phyloP scores from a whole-genome alignment of 1,140 invertebrate species.

The Pseudoatta argentina region DNA sequence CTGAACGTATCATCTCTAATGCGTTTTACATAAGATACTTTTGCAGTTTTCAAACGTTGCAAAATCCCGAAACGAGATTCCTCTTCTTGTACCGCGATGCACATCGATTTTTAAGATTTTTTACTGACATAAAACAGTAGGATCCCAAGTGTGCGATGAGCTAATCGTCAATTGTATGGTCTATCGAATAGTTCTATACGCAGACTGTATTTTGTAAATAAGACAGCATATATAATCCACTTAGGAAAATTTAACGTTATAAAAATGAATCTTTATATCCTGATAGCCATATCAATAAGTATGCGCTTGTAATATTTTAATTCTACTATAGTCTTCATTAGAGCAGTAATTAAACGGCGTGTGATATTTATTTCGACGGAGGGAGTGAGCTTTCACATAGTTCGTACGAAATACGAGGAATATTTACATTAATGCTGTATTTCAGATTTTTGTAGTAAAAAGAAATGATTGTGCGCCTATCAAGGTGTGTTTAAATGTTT shows the following conservation, averaged over 20 bases:
- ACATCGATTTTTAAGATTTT: conserved; percentile 50
- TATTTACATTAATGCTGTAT: conserved; percentile 61
- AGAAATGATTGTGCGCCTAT: conserved; percentile 31
- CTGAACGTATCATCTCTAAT: background rate
- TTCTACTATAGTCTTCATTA: conserved; percentile 52
- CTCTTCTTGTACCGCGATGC: conserved; percentile 60
- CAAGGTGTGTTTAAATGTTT: conserved; percentile 44
- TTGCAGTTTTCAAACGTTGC: conserved; percentile 30
- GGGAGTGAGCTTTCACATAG: conserved; percentile 52
- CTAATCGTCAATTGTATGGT: conserved; percentile 58
- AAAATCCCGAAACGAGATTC: conserved; percentile 47
- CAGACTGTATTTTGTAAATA: conserved; percentile 62
- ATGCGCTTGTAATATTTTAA: conserved; percentile 56
- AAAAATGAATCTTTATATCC: conserved; percentile 57
- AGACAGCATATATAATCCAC: conserved; percentile 45
- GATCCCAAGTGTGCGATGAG: conserved; percentile 37
- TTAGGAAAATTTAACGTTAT: conserved; percentile 58
- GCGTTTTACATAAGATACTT: conserved; percentile 27
- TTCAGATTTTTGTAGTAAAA: conserved; percentile 61
- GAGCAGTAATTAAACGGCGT: conserved; percentile 56
- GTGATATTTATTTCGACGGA: conserved; percentile 56
- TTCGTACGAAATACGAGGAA: conserved; percentile 28
- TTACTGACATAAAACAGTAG: conserved; percentile 14
- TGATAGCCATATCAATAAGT: conserved; percentile 63
- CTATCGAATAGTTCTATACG: conserved; percentile 36